Evolutionary conservation across 2,113 vertebrate genomes (phyloP).

Genomic region (Pedetes capensis): DNA sequence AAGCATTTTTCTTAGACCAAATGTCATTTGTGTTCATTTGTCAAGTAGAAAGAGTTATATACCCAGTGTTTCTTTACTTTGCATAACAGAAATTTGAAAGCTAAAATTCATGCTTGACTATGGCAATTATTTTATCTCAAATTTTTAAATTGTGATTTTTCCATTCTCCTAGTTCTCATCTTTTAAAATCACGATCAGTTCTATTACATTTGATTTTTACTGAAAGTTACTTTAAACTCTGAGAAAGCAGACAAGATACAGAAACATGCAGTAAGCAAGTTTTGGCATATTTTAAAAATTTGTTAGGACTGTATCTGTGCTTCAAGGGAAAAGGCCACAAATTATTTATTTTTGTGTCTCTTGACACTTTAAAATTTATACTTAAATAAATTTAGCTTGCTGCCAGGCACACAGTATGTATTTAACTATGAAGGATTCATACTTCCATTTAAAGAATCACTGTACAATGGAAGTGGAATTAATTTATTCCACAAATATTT

Average conservation of each 20-base stretch:
- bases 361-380: background rate
- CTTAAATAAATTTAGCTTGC: background rate
- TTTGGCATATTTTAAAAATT: background rate
- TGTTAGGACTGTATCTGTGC: background rate
- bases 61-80: background rate
- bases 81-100: background rate
- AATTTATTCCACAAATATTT: background rate
- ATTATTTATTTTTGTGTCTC: background rate
- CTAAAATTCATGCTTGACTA: background rate
- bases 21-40: background rate
- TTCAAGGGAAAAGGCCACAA: background rate
- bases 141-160: background rate
- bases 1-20: background rate
- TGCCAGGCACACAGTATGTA: background rate
- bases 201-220: background rate
- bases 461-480: background rate
- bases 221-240: background rate
- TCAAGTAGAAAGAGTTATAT: background rate
- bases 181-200: background rate
- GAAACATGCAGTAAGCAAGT: background rate
- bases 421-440: background rate
- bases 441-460: background rate
- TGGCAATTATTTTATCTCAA: background rate
- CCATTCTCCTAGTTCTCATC: background rate
- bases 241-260: background rate